Evolutionary conservation across 1,140 invertebrate species (phyloP).

Genomic region (Drosophila nebulosa): DNA sequence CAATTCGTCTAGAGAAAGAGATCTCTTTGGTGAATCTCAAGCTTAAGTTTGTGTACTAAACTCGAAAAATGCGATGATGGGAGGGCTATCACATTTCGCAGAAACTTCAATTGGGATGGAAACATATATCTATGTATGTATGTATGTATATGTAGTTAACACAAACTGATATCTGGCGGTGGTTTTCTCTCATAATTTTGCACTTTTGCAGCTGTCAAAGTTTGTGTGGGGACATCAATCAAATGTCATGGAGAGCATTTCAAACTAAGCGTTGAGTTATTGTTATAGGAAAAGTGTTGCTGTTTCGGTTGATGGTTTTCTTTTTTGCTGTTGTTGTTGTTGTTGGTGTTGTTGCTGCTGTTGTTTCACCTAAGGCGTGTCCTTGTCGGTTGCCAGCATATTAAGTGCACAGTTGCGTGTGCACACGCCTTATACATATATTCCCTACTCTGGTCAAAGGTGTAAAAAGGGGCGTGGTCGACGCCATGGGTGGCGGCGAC

Average conservation of each 20-base stretch:
- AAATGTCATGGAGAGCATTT: slow-evolving; percentile 60
- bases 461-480: slow-evolving; percentile 64
- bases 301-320: background rate
- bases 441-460: slow-evolving; percentile 46
- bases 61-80: no score
- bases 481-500: slow-evolving; percentile 42
- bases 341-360: slow-evolving; percentile 20
- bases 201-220: slow-evolving; percentile 63
- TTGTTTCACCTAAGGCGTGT: slow-evolving; percentile 50
- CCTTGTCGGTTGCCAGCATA: slow-evolving; percentile 34
- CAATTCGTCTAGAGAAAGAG: no score
- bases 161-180: slow-evolving; percentile 46
- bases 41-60: no score
- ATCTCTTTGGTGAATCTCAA: no score
- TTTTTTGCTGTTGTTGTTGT: no score
- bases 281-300: slow-evolving; percentile 9
- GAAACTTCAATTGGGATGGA: no score
- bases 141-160: slow-evolving; percentile 21
- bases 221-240: slow-evolving; percentile 54
- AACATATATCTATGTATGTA: no score
- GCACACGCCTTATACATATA: slow-evolving; percentile 48
- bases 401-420: slow-evolving; percentile 71
- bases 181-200: slow-evolving; percentile 34
- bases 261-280: slow-evolving; percentile 55
- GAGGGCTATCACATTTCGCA: no score